A percentile compares a stretch with the other conserved stretches of the same genome.
These are phyloP conservation scores for Spisula solida DNA, from an alignment of 2,888 invertebrate genomes.

Conservation along the genomic window DNA sequence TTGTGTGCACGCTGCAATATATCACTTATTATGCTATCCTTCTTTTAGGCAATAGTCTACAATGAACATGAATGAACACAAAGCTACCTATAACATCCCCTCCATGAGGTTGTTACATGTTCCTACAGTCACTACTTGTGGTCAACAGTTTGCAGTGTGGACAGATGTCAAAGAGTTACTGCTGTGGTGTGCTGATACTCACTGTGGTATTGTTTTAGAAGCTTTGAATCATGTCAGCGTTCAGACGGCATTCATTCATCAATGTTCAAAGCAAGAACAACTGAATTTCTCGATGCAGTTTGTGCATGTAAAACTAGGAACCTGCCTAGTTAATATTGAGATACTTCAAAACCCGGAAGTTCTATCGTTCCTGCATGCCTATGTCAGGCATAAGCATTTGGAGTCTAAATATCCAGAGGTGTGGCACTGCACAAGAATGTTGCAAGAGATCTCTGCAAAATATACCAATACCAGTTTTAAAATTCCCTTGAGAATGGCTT, in stretches of 20 bases:
- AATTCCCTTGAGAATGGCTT: slow-evolving; percentile 40
- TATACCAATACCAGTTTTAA: slow-evolving; percentile 51
- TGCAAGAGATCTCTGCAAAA: slow-evolving; percentile 32
- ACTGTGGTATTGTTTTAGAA: slow-evolving; percentile 73
- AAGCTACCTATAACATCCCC: slow-evolving; percentile 44
- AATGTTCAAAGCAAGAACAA: slow-evolving; percentile 74
- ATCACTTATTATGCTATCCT: no score
- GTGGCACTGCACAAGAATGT: slow-evolving; percentile 7
- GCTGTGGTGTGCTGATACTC: slow-evolving; percentile 69
- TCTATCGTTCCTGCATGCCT: slow-evolving; percentile 62
- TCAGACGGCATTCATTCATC: slow-evolving; percentile 70
- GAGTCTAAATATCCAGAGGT: slow-evolving; percentile 44
- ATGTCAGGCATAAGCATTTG: slow-evolving; percentile 70
- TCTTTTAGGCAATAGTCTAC: background rate
- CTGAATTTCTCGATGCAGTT: slow-evolving; percentile 73
- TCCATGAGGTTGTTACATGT: slow-evolving; percentile 63
- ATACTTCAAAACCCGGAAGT: slow-evolving; percentile 51
- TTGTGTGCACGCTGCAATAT: no score
- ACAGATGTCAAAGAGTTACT: slow-evolving; percentile 76
- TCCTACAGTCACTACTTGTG: slow-evolving; percentile 61
- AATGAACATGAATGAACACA: background rate
- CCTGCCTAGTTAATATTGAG: slow-evolving; percentile 72
- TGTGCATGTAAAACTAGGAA: slow-evolving; percentile 73
- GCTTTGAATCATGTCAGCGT: slow-evolving; percentile 69
- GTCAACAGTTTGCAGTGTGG: slow-evolving; percentile 72